Evolutionary conservation across 2,888 invertebrate genomes (phyloP), one percentile per base, ranked within the genome.

Genomic region (Keiferia lycopersicella): DNA sequence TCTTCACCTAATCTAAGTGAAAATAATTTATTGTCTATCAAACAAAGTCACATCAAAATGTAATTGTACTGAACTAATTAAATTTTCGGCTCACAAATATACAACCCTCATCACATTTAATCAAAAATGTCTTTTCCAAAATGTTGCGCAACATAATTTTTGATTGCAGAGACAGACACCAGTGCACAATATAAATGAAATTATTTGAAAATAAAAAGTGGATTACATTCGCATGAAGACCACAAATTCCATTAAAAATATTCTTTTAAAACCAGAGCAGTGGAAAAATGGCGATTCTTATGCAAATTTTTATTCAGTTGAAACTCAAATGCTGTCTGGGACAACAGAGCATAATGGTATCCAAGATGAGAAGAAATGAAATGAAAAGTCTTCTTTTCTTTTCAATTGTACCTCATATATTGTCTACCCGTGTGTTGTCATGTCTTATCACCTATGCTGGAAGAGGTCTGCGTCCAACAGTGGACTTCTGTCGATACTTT

Each of bases 311-410:
- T 1, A 34, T 34, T 34, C 10, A 34, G 34, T 34, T 34, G 10
- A 11, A 51, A 22, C 20, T 20, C 22, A 51, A 18, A 51, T 51
- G 51, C 12, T 51, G 51, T 51, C 51, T 51, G 51, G 51, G 22
- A 51, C 51, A 51, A 51, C 51, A 51, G 20, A 51, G 1, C 18
- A 18, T 51, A 51, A 20, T 41, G n/a, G 8, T 34, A 34, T 34
- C 34, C 34, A 12, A 41, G 41, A 41, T 14, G 41, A 41, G 41
- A 11, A 41, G 41, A 41, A 41, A 14, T 41, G 41, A 3, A 41
- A 41, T 14, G 41, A 41, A 34, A 34, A 8, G 10, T 34, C 8
- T 34, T 34, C 34, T 34, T 34, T 34, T 34, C 34, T 7, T 34
- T 30, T 30, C 6, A 30, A 2, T 30, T 30, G 30, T 4, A 30